Base-by-base conservation (phyloP, 1,140 invertebrate genomes). In the Xylocopa sonorina region DNA sequence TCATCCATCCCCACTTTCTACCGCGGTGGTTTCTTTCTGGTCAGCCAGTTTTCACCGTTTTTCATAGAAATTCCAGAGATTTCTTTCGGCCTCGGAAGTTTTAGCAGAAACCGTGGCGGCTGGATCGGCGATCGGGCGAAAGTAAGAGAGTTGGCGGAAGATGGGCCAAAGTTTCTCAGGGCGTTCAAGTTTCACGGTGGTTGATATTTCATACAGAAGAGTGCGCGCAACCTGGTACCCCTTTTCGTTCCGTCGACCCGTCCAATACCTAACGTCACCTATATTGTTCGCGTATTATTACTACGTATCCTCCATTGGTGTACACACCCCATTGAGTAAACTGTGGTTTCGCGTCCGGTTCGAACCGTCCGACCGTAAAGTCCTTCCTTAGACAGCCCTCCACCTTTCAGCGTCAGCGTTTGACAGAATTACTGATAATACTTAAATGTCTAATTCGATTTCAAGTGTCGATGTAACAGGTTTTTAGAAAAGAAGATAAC, bases 181-280 rank as follows among this genome's bases (percentile, higher is more conserved):
- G 81, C 81, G 90, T 92, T 92, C 92, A 83, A 90, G 87, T 93
- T 93, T 93, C 92, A 92, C 83, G 89, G 89, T 92, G 91, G 90
- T 93, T 93, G 92, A 93, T 93, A 93, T 93, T 93, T 92, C 92
- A 93, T 93, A 93, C 92, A 92, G 85, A 91, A n/a, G n/a, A n/a
- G n/a, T n/a, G 86, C 78, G 84, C 78, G 87, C 89, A 90, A 91
- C 85, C 84, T 81, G 81, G 88, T 89, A 89, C 85, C 88, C 86
- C 58, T 51, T n/a, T n/a, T 82, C 86, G 87, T 90, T 82, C 72
- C 71, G 86, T 87, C 83, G 50, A 34, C 87, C 87, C 84, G 85
- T 85, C 58, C 74, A 53, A 80, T 80, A 81, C 75, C 78, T 80
- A 88, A 88, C 88, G 84, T 90, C 89, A 90, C 87, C 89, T 90